These are phyloP conservation scores for Macrotis lagotis DNA, from an alignment of 2,113 vertebrate species.

Conservation along the genomic window DNA sequence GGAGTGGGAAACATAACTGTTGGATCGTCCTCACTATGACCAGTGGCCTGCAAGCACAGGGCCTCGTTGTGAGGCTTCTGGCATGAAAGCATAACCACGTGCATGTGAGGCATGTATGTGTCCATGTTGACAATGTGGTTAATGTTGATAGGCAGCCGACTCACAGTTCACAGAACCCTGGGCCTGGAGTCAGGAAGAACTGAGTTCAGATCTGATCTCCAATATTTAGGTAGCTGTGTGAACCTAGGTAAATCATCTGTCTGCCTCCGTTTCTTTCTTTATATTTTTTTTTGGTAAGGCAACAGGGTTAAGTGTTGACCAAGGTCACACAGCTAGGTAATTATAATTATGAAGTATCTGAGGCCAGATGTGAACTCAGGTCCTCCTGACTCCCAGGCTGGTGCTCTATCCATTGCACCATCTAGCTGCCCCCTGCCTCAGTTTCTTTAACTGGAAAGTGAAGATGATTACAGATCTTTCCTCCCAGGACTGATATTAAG, in stretches of 20 bases:
- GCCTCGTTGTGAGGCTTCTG: slow-evolving; percentile 21
- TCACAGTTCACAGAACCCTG: background rate
- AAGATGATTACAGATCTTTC: background rate
- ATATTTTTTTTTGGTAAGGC: too few species aligned
- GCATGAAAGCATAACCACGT: slow-evolving; percentile 28
- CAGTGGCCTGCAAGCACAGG: background rate
- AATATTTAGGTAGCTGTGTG: background rate
- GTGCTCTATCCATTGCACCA: too few species aligned
- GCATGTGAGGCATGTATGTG: slow-evolving; percentile 21
- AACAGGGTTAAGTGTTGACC: too few species aligned
- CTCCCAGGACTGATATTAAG: background rate
- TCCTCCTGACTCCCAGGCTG: too few species aligned
- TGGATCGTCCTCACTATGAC: too few species aligned
- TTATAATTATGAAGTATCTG: too few species aligned
- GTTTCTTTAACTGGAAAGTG: background rate
- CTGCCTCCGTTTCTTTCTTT: background rate
- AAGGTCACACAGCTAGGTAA: too few species aligned
- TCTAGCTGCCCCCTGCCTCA: too few species aligned
- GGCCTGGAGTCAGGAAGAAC: background rate
- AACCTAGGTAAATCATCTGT: background rate
- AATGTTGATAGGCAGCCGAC: background rate
- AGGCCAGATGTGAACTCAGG: too few species aligned
- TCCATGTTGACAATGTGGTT: slow-evolving; percentile 17
- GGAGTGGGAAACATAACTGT: too few species aligned
- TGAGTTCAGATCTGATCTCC: background rate